These are phyloP conservation scores for Megaustenia siamemsis DNA, from an alignment of 2,888 invertebrate species.

Conservation along the genomic window DNA sequence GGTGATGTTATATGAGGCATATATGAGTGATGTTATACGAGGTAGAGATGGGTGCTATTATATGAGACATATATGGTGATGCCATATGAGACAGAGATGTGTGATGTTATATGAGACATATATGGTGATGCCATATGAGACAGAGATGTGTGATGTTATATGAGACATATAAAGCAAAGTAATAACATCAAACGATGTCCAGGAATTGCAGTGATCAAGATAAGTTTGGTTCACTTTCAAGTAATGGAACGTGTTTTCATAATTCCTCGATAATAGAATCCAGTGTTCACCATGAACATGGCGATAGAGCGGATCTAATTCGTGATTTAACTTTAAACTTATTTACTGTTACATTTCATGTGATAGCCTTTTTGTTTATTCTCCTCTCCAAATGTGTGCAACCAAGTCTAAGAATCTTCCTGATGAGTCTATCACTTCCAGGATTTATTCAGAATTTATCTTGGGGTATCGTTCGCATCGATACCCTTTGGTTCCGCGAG, in stretches of 20 bases:
- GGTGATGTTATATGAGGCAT: no score
- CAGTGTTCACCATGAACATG: not conserved
- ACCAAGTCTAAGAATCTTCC: constrained; percentile 29
- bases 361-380: constrained; percentile 25
- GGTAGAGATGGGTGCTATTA: no score
- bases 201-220: not conserved
- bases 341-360: not conserved
- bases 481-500: constrained; percentile 12
- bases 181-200: not conserved
- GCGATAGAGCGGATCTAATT: not conserved
- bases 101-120: no score
- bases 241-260: not conserved
- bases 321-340: constrained; percentile 1
- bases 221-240: not conserved
- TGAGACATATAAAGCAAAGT: no score
- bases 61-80: no score
- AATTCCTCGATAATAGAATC: not conserved
- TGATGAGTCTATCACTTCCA: constrained; percentile 25
- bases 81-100: no score
- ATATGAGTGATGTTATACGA: no score
- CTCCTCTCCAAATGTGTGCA: constrained; percentile 18
- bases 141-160: no score
- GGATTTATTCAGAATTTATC: constrained; percentile 33
- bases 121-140: no score
- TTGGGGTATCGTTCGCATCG: not conserved